Evolutionary conservation across 2,888 invertebrate species (phyloP).

Genomic region (Aleiodes testaceus): DNA sequence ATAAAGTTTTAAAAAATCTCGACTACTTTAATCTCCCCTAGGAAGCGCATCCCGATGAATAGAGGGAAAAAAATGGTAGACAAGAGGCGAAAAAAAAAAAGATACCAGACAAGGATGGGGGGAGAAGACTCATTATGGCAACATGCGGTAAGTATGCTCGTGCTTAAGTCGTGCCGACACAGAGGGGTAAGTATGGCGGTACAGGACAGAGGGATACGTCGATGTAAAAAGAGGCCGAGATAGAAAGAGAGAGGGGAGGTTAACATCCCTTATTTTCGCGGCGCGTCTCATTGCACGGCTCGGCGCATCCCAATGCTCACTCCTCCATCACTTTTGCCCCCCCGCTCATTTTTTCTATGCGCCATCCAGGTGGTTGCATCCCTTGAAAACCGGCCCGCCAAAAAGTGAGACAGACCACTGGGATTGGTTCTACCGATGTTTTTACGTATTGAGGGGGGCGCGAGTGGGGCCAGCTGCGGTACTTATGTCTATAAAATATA

Average conservation of each 20-base stretch:
- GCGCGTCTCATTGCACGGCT: constrained; percentile 71
- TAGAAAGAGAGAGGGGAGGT: constrained; percentile 47
- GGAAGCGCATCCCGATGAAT: constrained; percentile 56
- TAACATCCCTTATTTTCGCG: constrained; percentile 69
- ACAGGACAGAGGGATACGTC: constrained; percentile 39
- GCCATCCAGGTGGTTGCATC: constrained; percentile 64
- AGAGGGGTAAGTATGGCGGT: constrained; percentile 49
- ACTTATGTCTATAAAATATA: constrained; percentile 34
- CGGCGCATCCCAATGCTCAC: constrained; percentile 68
- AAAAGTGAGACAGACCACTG: constrained; percentile 52
- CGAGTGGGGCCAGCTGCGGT: constrained; percentile 27
- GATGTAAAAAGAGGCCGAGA: constrained; percentile 48
- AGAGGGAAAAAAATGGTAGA: constrained; percentile 53
- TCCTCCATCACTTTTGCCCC: constrained; percentile 50
- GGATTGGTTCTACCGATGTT: constrained; percentile 51
- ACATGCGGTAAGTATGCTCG: constrained; percentile 69
- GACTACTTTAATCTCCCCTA: constrained; percentile 68
- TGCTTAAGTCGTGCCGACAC: constrained; percentile 62
- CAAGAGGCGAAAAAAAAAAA: constrained; percentile 38
- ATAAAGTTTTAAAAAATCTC: constrained; percentile 64
- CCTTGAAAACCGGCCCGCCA: constrained; percentile 48
- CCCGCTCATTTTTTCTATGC: constrained; percentile 39
- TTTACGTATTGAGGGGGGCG: constrained; percentile 29
- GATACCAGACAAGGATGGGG: constrained; percentile 27
- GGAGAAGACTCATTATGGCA: constrained; percentile 67